Base-by-base conservation (phyloP, 2,113 vertebrate genomes). In the Thamnophis sirtalis region DNA sequence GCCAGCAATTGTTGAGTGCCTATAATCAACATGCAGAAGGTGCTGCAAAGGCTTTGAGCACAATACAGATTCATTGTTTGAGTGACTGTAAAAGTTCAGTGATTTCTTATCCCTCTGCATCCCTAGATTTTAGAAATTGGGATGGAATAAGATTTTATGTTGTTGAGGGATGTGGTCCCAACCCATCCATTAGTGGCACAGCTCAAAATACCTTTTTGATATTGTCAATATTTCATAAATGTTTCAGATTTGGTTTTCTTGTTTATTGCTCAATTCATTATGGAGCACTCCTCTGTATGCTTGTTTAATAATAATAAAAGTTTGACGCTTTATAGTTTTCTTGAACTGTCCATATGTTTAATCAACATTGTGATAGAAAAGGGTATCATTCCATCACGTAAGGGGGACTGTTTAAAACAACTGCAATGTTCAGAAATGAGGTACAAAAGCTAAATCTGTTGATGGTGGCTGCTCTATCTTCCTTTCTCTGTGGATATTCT, bases 381-480 rank as follows among this genome's bases (percentile, higher is more conserved):
- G 8, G 49, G 15, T 19, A 89, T 55, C 24, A 91, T 91, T 87
- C 53, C 24, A 50, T 0, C 9, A 88, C 73, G 54, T 33, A 90
- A 53, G 4, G 91, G 13, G 19, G 9, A 86, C 4, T 94, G 89
- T 91, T 50, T 90, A 54, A 53, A 53, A 26, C 50, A 91, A 91
- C 86, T 8, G 84, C 0, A 91, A 0, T 85, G 93, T 24, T 90
- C 24, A 2, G 13, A 90, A n/a, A 8, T 87, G 91, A 87, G 96
- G 19, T 3, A 5, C 4, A 90, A 3, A 92, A 56, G 56, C 0
- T 73, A 95, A 95, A 84, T 88, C 11, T 95, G 91, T 88, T 94
- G 91, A 84, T 94, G 94, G 94, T 96, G 94, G 94, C 94, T 95
- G 5, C 91, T 94, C 60, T 73, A 84, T 68, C 49, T 92, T 93